Base-by-base conservation (phyloP, 2,797 vertebrate species). In the Aeoliscus strigatus region DNA sequence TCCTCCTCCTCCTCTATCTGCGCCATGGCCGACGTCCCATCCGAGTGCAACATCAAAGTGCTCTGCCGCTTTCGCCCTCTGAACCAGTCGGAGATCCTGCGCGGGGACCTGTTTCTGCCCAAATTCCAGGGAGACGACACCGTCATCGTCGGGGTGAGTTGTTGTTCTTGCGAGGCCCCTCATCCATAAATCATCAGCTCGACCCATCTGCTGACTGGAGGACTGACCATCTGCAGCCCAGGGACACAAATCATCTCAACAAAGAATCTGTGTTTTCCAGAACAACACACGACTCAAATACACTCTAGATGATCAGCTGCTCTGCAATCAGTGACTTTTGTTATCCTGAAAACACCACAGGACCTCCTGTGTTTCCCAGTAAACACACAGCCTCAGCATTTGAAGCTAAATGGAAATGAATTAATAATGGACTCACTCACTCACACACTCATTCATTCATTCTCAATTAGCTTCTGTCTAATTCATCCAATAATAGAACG, bases 41-140 rank as follows among this genome's bases (percentile, higher is more conserved):
- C 88, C 36, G 93, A 94, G 66, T 97, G 94, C 70, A 97, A 94
- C 80, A 97, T 97, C 60, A 96, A 94, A 82, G 94, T 97, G 81
- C 86, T 97, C 59, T 97, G 93, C 85, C 90, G 94, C 44, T 95
- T 97, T 73, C 90, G 94, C 29, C 94, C 94, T 2, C 85, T 97
- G 34, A 97, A 93, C 68, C 90, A 94, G 80, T 79, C 93, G 3
- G 94, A 97, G 85, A 89, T 93, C 16, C 1, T 91, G 5, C 90
- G 94, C 1, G 94, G 94, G 15, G 94, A 97, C 67, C 90, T 83
- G 54, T 95, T 93, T 65, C 66, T 96, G 53, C 93, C 93, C 21
- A 87, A 89, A 54, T 97, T 96, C 68, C 91, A 92, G 54, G 91
- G 79, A 17, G 93, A 95, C 14, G 94, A 97, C 89, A 89, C 89